A percentile compares a stretch with the other conserved stretches of the same genome.
Evolutionary conservation across 2,888 invertebrate species (phyloP).

Genomic region (Mesorhabditis sp.): DNA sequence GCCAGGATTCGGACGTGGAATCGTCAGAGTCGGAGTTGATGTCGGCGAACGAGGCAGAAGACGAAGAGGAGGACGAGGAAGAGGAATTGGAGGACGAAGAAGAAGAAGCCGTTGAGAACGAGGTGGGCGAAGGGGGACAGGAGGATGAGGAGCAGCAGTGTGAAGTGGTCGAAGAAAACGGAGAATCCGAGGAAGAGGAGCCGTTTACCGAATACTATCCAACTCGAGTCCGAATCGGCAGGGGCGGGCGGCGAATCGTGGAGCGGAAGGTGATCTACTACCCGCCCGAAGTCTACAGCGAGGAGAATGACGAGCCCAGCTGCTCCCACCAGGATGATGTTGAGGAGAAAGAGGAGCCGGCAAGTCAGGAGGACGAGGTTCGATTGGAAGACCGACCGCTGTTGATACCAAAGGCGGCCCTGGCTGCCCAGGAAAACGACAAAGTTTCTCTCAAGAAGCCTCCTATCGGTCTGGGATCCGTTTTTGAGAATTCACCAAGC

Average conservation of each 20-base stretch:
- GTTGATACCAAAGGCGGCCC: not conserved
- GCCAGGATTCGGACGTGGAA: too few species aligned
- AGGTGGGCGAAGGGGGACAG: not conserved
- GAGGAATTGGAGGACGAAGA: not conserved
- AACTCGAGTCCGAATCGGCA: constrained; percentile 36
- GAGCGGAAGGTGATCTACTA: constrained; percentile 20
- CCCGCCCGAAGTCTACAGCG: not conserved
- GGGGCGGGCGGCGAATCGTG: constrained; percentile 40
- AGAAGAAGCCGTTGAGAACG: not conserved
- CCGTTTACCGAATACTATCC: not conserved
- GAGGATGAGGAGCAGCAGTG: not conserved
- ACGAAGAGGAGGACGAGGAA: not conserved
- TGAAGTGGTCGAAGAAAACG: not conserved
- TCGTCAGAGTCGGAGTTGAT: not conserved
- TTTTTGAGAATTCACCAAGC: constrained; percentile 4
- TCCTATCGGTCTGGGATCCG: not conserved
- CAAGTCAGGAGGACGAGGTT: not conserved
- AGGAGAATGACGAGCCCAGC: not conserved
- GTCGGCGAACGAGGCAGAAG: not conserved
- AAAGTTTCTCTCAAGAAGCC: too few species aligned
- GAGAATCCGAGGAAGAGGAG: not conserved
- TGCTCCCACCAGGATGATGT: not conserved
- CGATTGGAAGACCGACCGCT: not conserved
- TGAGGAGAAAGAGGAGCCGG: not conserved
- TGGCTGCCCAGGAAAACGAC: not conserved